Evolutionary conservation across 2,888 invertebrate species (phyloP), one percentile per base, ranked within the genome.

Genomic region (Pheosia gnoma): DNA sequence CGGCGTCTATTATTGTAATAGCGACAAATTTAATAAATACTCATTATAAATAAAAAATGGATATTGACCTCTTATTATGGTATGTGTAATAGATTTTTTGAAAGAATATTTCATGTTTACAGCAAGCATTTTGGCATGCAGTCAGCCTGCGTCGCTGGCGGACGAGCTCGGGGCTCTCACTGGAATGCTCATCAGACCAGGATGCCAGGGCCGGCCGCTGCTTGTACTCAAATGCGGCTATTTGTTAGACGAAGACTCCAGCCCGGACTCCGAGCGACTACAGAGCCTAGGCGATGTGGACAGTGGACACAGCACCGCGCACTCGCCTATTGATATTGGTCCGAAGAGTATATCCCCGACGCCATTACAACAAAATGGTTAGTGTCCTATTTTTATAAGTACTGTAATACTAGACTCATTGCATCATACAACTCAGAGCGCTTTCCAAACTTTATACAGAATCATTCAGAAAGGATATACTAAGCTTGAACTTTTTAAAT

Each of bases 251-350:
- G 97, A 96, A 82, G 97, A 98, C 82, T 96, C 96, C 54, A 97
- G 97, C 69, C 98, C 98, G 5, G 98, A 98, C 81, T 97, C 97
- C 38, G 97, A 97, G 80, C 94, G 97, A 68, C 94, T 97, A 73
- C 96, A 97, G 79, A 97, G 90, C 85, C 84, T 95, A 58, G 95
- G 95, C 5, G 96, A 97, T 81, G 96, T 96, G 10, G 98, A 98
- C 84, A 98, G 98, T 76, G 98, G 98, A 2, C 97, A 98, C 83
- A 98, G 98, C 75, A 98, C 98, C 36, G 97, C 97, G 57, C 98
- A 98, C 85, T 98, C 98, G 0, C 98, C 98, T 0, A 94, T 95
- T 55, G 98, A 97, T 75, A 95, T 94, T 67, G 97, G 97, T 39
- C 97, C 97, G 59, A 98, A 97, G 89, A 97, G 97, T 74, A 95